Evolutionary conservation across 2,888 invertebrate species (phyloP), one percentile per base, ranked within the genome.

Genomic region (Pomacea canaliculata): DNA sequence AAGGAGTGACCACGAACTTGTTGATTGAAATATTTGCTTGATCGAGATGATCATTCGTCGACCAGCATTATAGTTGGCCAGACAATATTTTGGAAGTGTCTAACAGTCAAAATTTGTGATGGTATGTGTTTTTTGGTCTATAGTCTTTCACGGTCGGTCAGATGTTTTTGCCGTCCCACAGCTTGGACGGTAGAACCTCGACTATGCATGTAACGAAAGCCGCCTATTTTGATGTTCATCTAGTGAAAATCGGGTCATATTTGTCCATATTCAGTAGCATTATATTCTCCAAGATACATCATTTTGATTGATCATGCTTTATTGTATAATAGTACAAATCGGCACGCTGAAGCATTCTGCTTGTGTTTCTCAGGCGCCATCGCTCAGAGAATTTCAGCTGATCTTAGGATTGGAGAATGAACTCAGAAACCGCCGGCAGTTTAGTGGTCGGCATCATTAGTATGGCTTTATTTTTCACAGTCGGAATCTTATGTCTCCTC

Each of bases 121-220:
- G 74, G 74, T 74, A 69, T 48, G 74, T 74, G 69, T 59, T 74
- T 60, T 56, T 59, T 49, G 19, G 12, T n/a, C 23, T 23, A 10
- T 37, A 59, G 46, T 69, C 46, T 60, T 69, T 16, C 62, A 68
- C 48, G 69, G 74, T 62, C 69, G 67, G 37, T 68, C 59, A 68
- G 74, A 74, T 74, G 73, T 73, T 65, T 18, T 60, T 37, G 63
- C 74, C 74, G 74, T 74, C 74, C 74, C 74, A 74, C 62, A 66
- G 23, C 48, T 46, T 68, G 68, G 68, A 46, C 48, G 68, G 37
- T 46, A 68, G 19, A 68, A 19, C 63, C 63, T 27, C 27, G 27
- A 63, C n/a, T 63, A 27, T 63, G 12, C 63, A 12, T 23, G 63
- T 23, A 23, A 27, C 13, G 19, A 12, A 63, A 63, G 23, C 63